phyloP scores from a whole-genome alignment of 2,797 vertebrate species.

The Schizothorax lantsangensis region DNA sequence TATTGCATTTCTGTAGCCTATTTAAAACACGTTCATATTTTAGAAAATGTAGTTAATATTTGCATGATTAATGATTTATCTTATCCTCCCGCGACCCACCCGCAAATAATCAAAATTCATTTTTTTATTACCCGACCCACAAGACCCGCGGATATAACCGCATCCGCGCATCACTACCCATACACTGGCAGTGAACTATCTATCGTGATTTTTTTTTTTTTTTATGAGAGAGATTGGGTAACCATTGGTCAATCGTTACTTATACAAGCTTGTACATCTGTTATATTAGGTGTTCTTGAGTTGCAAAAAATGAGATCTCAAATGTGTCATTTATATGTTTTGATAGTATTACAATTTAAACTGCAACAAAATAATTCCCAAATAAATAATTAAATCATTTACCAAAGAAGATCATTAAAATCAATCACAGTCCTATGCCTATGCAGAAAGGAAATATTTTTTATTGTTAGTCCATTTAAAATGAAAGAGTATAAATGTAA shows the following conservation, averaged over 20 bases:
- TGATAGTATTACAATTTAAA: neutral
- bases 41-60: too few species aligned
- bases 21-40: too few species aligned
- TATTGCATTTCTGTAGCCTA: too few species aligned
- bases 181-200: neutral
- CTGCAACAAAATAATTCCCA: neutral
- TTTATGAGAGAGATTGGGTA: neutral
- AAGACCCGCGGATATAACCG: too few species aligned
- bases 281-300: neutral
- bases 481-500: neutral
- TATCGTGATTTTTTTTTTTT: neutral
- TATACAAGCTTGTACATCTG: neutral
- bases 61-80: too few species aligned
- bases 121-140: too few species aligned
- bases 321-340: neutral
- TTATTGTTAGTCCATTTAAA: neutral
- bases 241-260: neutral
- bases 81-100: too few species aligned
- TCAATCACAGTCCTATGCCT: neutral
- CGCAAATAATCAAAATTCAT: too few species aligned
- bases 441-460: neutral
- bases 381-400: neutral
- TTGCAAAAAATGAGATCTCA: neutral
- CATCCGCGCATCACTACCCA: too few species aligned
- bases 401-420: neutral